A percentile compares a stretch with the other conserved stretches of the same genome.
phyloP scores from a whole-genome alignment of 2,888 invertebrate species.

The Strigamia crassipes region DNA sequence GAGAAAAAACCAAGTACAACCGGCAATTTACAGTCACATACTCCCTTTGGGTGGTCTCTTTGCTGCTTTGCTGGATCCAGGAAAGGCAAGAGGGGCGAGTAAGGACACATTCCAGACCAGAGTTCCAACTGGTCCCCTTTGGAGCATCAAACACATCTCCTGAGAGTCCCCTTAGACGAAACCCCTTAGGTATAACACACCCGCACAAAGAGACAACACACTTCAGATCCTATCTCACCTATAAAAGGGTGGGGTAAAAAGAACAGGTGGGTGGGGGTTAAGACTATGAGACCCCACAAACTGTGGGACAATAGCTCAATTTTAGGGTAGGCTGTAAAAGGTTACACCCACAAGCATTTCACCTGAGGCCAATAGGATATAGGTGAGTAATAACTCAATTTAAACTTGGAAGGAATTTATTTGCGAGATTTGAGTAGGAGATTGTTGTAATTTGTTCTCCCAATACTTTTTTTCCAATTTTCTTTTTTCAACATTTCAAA shows the following conservation, averaged over 20 bases:
- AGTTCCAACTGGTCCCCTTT: constrained; percentile 16
- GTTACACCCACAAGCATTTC: constrained; percentile 7
- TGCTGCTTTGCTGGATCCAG: constrained; percentile 4
- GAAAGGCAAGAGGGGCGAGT: constrained; percentile 12
- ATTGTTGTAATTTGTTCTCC: constrained; percentile 29
- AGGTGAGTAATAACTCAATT: constrained; percentile 35
- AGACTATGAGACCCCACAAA: not conserved
- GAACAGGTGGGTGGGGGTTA: constrained; percentile 29
- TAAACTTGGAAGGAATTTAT: constrained; percentile 26
- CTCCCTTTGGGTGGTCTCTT: constrained; percentile 30
- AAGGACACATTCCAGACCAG: constrained; percentile 1
- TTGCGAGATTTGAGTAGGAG: not conserved
- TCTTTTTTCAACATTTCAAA: constrained; percentile 6
- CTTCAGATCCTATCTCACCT: constrained; percentile 18
- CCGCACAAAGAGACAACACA: constrained; percentile 7
- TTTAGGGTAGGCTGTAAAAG: constrained; percentile 26
- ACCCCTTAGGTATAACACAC: constrained; percentile 26
- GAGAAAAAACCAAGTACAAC: not conserved
- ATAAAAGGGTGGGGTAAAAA: constrained; percentile 30
- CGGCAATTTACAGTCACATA: constrained; percentile 25
- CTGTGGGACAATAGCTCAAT: constrained; percentile 22
- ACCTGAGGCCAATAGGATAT: constrained; percentile 31
- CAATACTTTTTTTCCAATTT: not conserved
- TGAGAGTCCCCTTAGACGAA: not conserved
- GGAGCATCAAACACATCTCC: not conserved